phyloP scores from a whole-genome alignment of 2,797 vertebrate genomes.

The Bryconaethiops microstoma region DNA sequence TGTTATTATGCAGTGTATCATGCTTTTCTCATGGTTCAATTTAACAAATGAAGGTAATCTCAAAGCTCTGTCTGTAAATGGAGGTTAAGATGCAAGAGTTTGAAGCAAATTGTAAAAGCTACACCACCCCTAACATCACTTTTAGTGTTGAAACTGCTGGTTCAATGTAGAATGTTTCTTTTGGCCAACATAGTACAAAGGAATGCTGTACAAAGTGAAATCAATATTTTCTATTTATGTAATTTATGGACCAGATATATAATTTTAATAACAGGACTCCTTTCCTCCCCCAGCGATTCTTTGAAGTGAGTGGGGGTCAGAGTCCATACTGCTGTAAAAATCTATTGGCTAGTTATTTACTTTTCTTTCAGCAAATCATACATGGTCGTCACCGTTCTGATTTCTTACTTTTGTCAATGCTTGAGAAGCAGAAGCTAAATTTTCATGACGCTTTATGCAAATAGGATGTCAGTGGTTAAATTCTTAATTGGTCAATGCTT shows the following conservation, averaged over 20 bases:
- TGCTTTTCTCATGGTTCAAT: constrained; percentile 19
- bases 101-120: constrained; percentile 24
- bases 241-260: constrained; percentile 77
- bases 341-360: constrained; percentile 74
- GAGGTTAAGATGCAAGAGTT: constrained; percentile 4
- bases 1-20: constrained; percentile 35
- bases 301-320: constrained; percentile 63
- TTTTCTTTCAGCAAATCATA: constrained; percentile 74
- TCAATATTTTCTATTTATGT: constrained; percentile 72
- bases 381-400: constrained; percentile 70
- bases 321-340: constrained; percentile 79
- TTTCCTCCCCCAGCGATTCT: constrained; percentile 63
- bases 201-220: constrained; percentile 45
- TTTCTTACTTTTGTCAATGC: constrained; percentile 57
- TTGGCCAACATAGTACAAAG: constrained; percentile 33
- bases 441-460: constrained; percentile 78
- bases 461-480: constrained; percentile 72
- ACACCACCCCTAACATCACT: constrained; percentile 17
- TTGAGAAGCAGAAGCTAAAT: constrained; percentile 62
- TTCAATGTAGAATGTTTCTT: constrained; percentile 21
- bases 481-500: constrained; percentile 71
- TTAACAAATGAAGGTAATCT: constrained; percentile 14
- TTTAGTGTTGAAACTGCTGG: constrained; percentile 33
- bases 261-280: constrained; percentile 65
- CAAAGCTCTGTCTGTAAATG: constrained; percentile 20